These are phyloP conservation scores for Sebastes flavidus DNA, from an alignment of 2,797 vertebrate species.

Conservation along the genomic window DNA sequence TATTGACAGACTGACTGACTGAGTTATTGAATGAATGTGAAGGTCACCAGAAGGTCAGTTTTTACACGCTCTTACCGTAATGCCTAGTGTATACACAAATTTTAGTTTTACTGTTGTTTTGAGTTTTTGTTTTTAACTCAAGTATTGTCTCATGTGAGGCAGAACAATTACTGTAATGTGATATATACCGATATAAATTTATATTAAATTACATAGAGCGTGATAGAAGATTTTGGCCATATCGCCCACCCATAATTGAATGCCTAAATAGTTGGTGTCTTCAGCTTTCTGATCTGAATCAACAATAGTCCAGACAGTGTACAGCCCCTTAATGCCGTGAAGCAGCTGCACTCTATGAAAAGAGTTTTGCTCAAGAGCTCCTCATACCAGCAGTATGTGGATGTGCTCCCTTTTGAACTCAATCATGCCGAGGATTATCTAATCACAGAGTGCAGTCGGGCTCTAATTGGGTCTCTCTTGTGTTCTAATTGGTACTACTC, in stretches of 20 bases:
- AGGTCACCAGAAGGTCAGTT: too few relatives aligned
- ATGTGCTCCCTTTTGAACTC: conserved; percentile 54
- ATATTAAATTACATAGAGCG: too few relatives aligned
- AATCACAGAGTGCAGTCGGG: conserved; percentile 52
- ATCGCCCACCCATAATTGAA: neutral
- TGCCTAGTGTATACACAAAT: too few relatives aligned
- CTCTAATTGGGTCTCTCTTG: conserved; percentile 47
- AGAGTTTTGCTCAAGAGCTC: conserved; percentile 46
- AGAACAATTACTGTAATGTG: too few relatives aligned
- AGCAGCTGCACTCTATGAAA: conserved; percentile 58
- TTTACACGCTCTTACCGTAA: too few relatives aligned
- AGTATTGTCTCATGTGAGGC: too few relatives aligned
- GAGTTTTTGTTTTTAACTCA: too few relatives aligned
- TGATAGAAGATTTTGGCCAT: too few relatives aligned
- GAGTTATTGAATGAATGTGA: too few relatives aligned
- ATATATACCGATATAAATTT: too few relatives aligned
- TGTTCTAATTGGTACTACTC: conserved; percentile 42
- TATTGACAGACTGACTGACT: too few relatives aligned
- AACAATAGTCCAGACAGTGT: neutral
- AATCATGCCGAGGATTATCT: conserved; percentile 57
- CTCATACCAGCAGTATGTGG: conserved; percentile 33
- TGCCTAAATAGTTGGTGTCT: conserved; percentile 1
- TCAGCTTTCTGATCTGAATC: conserved; percentile 5
- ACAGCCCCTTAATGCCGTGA: conserved; percentile 13
- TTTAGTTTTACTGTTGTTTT: too few relatives aligned